Evolutionary conservation across 2,797 vertebrate genomes (phyloP), one percentile per base, ranked within the genome.

Genomic region (Chiroxiphia lanceolata): DNA sequence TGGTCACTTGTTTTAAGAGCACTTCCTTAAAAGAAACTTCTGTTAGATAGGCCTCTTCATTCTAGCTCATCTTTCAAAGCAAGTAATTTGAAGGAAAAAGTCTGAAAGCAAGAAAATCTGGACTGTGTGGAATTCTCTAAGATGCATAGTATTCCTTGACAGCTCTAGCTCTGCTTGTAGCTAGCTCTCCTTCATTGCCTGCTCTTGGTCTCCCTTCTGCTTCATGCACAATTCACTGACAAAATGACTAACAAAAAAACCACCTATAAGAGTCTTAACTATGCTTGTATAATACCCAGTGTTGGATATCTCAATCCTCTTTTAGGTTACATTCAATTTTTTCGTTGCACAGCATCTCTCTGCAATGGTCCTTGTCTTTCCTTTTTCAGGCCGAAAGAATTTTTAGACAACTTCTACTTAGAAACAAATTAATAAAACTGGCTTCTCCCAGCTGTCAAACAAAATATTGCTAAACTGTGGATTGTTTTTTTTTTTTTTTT

Each of bases 401-500:
- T 89, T 77, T 47, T 51, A 22, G 63, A 71, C 50, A 61, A 50
- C 1, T 10, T 59, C 5, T 17, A 3, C 56, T 77, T 83, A 85
- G 71, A 87, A 93, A 47, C 45, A 64, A 74, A 45, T 87, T n/a
- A 95, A 91, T 94, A 92, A 90, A 95, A 85, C 50, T 88, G 83
- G 93, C 79, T 96, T 94, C 95, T 91, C 33, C 34, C 23, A 51
- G 50, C 40, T 83, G 48, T 44, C 75, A 75, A 84, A 90, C 31
- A 94, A 74, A 86, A 61, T 84, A 87, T 94, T 95, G 83, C 94
- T 51, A 48, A 97, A 95, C 79, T 77, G 45, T 95, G 81, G 22
- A 16, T 27, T 29, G 9, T 0, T 6, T 45, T n/a, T 10, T 0
- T 6, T 34, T 38, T 38, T 63, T 67, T 96, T 95, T 94, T 86